A percentile compares a stretch with the other conserved stretches of the same genome.
Conservation (phyloP, 2,888 invertebrate genomes). For the Cataglyphis livida region DNA sequence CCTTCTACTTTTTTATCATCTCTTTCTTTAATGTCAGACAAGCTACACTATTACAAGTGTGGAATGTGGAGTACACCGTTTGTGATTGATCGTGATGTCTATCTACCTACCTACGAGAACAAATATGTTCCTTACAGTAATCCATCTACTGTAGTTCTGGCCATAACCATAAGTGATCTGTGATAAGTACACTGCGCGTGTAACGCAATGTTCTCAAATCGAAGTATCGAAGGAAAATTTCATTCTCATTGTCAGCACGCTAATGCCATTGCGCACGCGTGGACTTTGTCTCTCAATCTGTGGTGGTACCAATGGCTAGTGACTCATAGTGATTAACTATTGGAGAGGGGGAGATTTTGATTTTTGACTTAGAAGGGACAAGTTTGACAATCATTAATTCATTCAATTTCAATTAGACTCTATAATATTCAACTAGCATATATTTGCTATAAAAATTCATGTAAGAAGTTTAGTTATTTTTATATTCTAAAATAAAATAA, state of each 20-base stretch:
- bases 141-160: not conserved
- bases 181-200: not conserved
- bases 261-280: constrained; percentile 1
- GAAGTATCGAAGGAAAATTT: not conserved
- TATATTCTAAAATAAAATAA: not conserved
- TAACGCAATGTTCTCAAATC: not conserved
- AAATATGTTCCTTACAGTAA: not conserved
- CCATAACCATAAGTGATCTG: not conserved
- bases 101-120: not conserved
- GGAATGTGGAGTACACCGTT: not conserved
- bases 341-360: not conserved
- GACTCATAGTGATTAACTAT: not conserved
- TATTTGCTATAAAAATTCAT: not conserved
- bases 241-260: not conserved
- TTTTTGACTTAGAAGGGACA: too few species aligned
- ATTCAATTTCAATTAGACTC: too few species aligned
- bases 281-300: constrained; percentile 3
- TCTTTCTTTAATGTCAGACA: not conserved
- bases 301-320: not conserved
- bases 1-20: not conserved
- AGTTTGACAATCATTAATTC: too few species aligned
- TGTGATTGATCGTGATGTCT: not conserved
- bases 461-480: not conserved
- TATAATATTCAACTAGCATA: too few species aligned
- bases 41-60: not conserved